Conservation (phyloP, 2,888 invertebrate genomes). For the Caenorhabditis sp. region DNA sequence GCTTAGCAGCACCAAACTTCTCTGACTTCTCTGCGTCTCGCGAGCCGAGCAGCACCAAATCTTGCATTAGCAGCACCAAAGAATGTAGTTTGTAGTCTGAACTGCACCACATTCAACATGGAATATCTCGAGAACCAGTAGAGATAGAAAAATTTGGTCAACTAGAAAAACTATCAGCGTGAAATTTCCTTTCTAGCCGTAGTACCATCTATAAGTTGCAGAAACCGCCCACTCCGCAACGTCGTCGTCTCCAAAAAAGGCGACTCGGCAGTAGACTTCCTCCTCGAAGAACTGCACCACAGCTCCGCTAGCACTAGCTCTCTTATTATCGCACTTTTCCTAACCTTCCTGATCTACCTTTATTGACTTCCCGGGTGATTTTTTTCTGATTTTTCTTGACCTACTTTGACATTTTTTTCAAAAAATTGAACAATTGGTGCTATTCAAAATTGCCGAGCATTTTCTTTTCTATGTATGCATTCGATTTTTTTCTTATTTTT, state of each 20-base stretch:
- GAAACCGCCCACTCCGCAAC: slow-evolving; percentile 72
- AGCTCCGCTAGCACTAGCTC: slow-evolving; percentile 13
- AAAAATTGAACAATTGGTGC: slow-evolving; percentile 23
- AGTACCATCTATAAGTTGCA: slow-evolving; percentile 36
- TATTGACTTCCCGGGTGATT: slow-evolving; percentile 29
- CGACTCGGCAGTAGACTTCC: slow-evolving; percentile 80
- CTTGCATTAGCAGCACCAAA: not conserved
- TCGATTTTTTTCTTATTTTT: not conserved
- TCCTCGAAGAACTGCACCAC: slow-evolving; percentile 75
- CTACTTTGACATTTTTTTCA: slow-evolving; percentile 2
- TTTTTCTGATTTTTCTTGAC: not conserved
- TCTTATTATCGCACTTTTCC: not conserved
- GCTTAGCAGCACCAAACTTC: no score
- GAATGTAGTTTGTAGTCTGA: not conserved
- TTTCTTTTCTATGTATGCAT: slow-evolving; percentile 10
- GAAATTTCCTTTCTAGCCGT: not conserved
- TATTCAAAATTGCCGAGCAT: slow-evolving; percentile 33
- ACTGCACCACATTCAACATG: not conserved
- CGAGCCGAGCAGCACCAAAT: not conserved
- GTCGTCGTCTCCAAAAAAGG: slow-evolving; percentile 80
- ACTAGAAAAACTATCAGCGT: not conserved
- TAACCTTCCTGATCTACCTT: slow-evolving; percentile 9
- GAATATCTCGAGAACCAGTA: not conserved
- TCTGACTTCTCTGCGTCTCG: no score
- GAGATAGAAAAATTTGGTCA: not conserved